These are phyloP conservation scores for Natator depressus DNA, from an alignment of 2,113 vertebrate genomes.

Conservation along the genomic window DNA sequence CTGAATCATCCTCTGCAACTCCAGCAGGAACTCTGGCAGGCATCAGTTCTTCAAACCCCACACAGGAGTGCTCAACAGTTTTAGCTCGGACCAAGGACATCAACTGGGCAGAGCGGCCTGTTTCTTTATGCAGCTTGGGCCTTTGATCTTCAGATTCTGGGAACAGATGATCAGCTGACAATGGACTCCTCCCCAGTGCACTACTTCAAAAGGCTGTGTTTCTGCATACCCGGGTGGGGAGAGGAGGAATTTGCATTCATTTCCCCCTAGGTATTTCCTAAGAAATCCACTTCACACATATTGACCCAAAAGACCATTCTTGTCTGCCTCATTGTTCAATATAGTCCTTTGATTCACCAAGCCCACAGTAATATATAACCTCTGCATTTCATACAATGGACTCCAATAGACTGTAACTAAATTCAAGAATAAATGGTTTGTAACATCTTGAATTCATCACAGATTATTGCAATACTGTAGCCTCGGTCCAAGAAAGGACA, in stretches of 20 bases:
- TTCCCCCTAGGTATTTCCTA: background rate
- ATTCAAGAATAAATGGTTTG: background rate
- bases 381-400: background rate
- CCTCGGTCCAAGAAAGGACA: background rate
- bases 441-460: background rate
- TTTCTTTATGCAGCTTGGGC: too few relatives aligned
- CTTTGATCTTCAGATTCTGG: background rate
- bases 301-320: background rate
- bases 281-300: background rate
- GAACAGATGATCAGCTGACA: background rate
- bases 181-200: background rate
- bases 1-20: too few relatives aligned
- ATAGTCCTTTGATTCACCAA: background rate
- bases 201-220: background rate
- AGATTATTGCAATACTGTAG: background rate
- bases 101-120: background rate
- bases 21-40: too few relatives aligned
- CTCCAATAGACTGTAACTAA: background rate
- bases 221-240: background rate
- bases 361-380: background rate
- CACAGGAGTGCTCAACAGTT: background rate
- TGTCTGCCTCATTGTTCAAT: background rate
- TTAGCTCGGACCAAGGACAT: background rate
- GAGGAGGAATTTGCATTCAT: background rate
- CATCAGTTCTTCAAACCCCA: too few relatives aligned